A percentile compares a stretch with the other conserved stretches of the same genome.
Conservation (phyloP, 64 coral and sea anemone genomes). For the Anthopleura sola region DNA sequence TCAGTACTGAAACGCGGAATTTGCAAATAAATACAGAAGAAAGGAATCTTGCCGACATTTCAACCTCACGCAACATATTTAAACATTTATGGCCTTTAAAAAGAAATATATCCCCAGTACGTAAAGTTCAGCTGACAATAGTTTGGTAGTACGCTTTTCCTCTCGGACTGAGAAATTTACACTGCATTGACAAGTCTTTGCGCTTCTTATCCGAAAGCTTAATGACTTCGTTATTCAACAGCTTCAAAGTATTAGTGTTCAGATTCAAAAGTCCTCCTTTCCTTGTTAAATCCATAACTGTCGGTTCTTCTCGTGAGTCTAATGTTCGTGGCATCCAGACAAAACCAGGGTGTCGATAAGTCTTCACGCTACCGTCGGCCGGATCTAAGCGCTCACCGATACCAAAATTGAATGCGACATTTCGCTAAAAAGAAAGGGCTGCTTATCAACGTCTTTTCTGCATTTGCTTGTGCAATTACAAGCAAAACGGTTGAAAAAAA, state of each 20-base stretch:
- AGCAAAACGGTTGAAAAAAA: too few species aligned
- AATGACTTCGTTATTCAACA: neutral
- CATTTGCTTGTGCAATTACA: too few species aligned
- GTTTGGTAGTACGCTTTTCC: too few species aligned
- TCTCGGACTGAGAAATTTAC: constrained; percentile 21
- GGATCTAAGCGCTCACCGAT: constrained; percentile 43
- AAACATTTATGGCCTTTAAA: too few species aligned
- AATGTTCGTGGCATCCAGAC: constrained; percentile 52
- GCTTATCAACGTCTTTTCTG: constrained; percentile 34
- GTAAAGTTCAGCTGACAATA: neutral
- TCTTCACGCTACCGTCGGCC: constrained; percentile 35
- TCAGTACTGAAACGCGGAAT: too few species aligned
- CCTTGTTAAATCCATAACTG: constrained; percentile 19
- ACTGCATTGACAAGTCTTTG: neutral
- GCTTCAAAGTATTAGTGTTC: neutral
- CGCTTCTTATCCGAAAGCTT: neutral
- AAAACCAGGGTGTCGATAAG: constrained; percentile 47
- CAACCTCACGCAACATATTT: too few species aligned
- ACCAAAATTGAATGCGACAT: constrained; percentile 38
- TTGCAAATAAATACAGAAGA: too few species aligned
- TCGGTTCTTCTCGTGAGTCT: constrained; percentile 26
- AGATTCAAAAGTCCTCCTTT: neutral
- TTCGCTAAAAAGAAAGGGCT: constrained; percentile 19
- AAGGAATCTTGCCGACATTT: too few species aligned
- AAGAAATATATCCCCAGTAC: too few species aligned